These are phyloP conservation scores for Pipistrellus kuhlii DNA, from an alignment of 2,797 vertebrate species.

Conservation along the genomic window DNA sequence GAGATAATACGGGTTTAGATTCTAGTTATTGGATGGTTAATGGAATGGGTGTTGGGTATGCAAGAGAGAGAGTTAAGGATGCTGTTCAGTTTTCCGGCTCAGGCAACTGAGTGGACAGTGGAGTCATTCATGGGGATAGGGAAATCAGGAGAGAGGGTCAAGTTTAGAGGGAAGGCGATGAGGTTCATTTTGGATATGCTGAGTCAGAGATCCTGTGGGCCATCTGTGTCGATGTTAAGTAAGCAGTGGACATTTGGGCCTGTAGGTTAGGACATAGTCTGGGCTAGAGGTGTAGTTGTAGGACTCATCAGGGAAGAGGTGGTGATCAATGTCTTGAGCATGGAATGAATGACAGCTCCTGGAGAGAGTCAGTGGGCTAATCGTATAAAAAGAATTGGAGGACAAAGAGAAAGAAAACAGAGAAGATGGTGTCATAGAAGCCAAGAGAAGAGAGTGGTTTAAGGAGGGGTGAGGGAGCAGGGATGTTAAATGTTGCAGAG, in stretches of 20 bases:
- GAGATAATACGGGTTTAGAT: neutral
- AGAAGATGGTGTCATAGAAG: neutral
- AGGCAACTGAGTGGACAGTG: neutral
- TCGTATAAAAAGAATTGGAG: neutral
- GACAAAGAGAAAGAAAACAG: constrained; percentile 1
- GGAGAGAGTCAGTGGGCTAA: neutral
- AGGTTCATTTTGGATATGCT: neutral
- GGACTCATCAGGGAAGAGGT: neutral
- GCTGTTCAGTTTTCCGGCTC: constrained; percentile 3
- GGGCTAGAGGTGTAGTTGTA: neutral
- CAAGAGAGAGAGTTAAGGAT: neutral
- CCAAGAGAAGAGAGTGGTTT: neutral
- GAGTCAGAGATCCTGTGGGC: neutral
- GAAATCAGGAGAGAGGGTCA: neutral
- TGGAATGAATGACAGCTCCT: neutral
- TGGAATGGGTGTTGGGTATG: neutral
- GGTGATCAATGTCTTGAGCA: neutral
- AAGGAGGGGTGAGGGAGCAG: neutral
- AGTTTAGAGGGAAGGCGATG: neutral
- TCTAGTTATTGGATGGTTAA: neutral
- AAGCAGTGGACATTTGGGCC: neutral
- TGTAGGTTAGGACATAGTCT: neutral
- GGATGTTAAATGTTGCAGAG: neutral
- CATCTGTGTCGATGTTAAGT: neutral
- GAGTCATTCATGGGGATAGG: neutral